A percentile compares a stretch with the other conserved stretches of the same genome.
phyloP scores from a whole-genome alignment of 2,888 invertebrate genomes.

The Himalopsyche kuldschensis region DNA sequence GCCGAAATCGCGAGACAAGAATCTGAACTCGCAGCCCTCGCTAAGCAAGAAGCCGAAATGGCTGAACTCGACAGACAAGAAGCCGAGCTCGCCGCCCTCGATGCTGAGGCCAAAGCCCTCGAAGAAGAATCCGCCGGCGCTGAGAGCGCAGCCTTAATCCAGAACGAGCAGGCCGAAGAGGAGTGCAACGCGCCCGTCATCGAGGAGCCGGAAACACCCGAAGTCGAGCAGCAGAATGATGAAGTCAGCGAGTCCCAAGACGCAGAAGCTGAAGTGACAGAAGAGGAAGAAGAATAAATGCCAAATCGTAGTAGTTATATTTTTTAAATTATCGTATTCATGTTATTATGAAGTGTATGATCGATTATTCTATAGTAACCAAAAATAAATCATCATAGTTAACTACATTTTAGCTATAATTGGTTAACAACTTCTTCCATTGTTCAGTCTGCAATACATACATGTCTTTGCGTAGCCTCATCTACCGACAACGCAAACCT shows the following conservation, averaged over 20 bases:
- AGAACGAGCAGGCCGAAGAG: constrained; percentile 45
- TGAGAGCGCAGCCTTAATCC: constrained; percentile 20
- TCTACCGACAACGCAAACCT: too few relatives aligned
- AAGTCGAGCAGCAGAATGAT: constrained; percentile 41
- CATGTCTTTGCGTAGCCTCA: too few relatives aligned
- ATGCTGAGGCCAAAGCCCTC: constrained; percentile 41
- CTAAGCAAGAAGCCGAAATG: constrained; percentile 60
- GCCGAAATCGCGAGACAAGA: constrained; percentile 66
- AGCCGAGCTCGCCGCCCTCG: constrained; percentile 44
- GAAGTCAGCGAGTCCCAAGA: constrained; percentile 56
- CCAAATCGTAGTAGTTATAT: background rate
- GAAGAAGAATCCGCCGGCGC: constrained; percentile 28
- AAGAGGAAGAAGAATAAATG: constrained; percentile 48
- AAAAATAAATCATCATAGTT: too few relatives aligned
- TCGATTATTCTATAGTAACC: background rate
- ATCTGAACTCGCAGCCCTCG: constrained; percentile 62
- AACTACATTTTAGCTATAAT: too few relatives aligned
- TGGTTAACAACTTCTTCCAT: too few relatives aligned
- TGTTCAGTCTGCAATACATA: too few relatives aligned
- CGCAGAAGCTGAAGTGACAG: constrained; percentile 56
- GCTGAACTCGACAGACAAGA: constrained; percentile 44
- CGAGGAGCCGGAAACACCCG: constrained; percentile 56
- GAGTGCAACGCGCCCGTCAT: constrained; percentile 48
- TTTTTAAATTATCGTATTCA: background rate
- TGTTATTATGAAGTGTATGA: background rate